Evolutionary conservation across 2,797 vertebrate species (phyloP).

Genomic region (Syncerus caffer): DNA sequence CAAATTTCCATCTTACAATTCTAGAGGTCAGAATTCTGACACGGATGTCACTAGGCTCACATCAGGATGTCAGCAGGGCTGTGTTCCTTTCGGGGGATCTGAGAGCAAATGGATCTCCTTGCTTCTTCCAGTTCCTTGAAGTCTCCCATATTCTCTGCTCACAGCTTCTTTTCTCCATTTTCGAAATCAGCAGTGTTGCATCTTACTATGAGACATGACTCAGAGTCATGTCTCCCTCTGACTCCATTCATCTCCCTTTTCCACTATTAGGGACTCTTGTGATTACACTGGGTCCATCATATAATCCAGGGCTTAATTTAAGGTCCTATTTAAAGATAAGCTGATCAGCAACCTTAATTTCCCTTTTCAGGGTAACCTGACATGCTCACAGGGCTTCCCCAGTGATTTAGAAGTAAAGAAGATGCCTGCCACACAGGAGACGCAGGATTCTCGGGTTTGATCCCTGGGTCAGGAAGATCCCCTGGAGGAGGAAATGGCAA

Average conservation of each 20-base stretch:
- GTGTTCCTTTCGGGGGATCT: neutral
- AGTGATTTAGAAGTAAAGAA: neutral
- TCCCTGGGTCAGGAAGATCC: neutral
- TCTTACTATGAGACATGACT: neutral
- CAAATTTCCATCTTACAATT: neutral
- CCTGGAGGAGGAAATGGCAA: neutral
- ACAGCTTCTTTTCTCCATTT: neutral
- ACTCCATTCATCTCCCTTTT: neutral
- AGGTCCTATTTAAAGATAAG: neutral
- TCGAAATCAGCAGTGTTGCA: neutral
- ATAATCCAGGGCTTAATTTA: neutral
- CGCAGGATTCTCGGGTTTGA: neutral
- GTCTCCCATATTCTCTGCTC: neutral
- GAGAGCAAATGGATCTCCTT: neutral
- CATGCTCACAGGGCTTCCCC: neutral
- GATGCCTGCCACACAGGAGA: neutral
- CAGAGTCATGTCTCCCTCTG: neutral
- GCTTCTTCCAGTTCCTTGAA: neutral
- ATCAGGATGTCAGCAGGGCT: neutral
- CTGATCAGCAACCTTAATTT: neutral
- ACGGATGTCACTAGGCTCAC: neutral
- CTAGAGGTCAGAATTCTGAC: neutral
- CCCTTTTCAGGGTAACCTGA: neutral
- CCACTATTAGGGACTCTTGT: neutral
- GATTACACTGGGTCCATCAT: neutral